phyloP scores from a whole-genome alignment of 37 sponge, comb jelly and placozoan species.

The Amphimedon queenslandica region DNA sequence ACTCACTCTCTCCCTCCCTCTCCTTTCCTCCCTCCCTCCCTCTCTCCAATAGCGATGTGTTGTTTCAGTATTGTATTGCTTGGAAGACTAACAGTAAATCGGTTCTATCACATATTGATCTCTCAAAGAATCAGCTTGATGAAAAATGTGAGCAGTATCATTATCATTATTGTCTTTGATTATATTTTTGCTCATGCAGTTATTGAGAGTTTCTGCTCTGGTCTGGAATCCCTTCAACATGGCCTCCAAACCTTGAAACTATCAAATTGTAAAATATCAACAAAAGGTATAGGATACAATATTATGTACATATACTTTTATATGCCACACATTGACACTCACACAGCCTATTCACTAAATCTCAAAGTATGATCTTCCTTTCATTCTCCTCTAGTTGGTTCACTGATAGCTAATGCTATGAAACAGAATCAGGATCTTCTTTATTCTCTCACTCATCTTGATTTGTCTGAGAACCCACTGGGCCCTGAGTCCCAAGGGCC shows the following conservation, averaged over 20 bases:
- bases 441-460: slow-evolving; percentile 56
- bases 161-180: neutral
- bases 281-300: slow-evolving; percentile 27
- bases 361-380: too few relatives aligned
- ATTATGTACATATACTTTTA: neutral
- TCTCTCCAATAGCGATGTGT: slow-evolving; percentile 22
- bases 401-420: slow-evolving; percentile 48
- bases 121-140: slow-evolving; percentile 62
- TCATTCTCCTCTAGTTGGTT: slow-evolving; percentile 27
- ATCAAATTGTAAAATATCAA: slow-evolving; percentile 54
- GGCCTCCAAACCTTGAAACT: slow-evolving; percentile 51
- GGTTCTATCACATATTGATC: slow-evolving; percentile 55
- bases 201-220: slow-evolving; percentile 43
- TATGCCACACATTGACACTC: neutral
- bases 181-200: slow-evolving; percentile 14
- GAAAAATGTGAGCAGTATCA: slow-evolving; percentile 41
- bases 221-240: slow-evolving; percentile 51
- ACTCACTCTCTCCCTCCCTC: neutral
- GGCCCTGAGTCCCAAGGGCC: slow-evolving; percentile 69
- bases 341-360: slow-evolving; percentile 9
- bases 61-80: slow-evolving; percentile 12
- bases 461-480: slow-evolving; percentile 55
- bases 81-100: slow-evolving; percentile 46
- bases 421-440: slow-evolving; percentile 66
- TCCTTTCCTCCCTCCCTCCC: neutral